phyloP scores from a whole-genome alignment of 2,888 invertebrate species.

The Eubasilissa splendida region DNA sequence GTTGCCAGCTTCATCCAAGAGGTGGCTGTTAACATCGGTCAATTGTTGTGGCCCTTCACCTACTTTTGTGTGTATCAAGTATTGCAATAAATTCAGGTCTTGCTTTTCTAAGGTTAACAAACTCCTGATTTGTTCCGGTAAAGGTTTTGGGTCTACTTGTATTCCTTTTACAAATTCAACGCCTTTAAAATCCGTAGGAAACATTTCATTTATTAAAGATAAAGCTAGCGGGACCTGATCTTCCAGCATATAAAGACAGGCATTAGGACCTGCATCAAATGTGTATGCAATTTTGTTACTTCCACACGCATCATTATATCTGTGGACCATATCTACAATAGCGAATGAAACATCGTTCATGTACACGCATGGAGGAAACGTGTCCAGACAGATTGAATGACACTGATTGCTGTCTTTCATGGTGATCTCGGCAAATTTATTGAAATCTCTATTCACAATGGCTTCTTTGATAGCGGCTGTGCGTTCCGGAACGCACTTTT shows the following conservation, averaged over 20 bases:
- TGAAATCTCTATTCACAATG: conserved; percentile 82
- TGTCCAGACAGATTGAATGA: conserved; percentile 94
- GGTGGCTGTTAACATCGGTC: conserved; percentile 66
- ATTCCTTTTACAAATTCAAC: conserved; percentile 75
- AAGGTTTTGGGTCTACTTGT: conserved; percentile 61
- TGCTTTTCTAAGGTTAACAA: conserved; percentile 66
- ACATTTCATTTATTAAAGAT: conserved; percentile 79
- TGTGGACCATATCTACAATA: conserved; percentile 86
- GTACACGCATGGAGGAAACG: conserved; percentile 94
- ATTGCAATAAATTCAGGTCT: conserved; percentile 78
- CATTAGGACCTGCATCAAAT: conserved; percentile 99
- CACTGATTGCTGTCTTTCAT: conserved; percentile 99
- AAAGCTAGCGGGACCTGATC: conserved; percentile 81
- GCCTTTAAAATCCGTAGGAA: conserved; percentile 74
- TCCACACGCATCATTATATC: conserved; percentile 82
- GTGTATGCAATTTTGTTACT: conserved; percentile 90
- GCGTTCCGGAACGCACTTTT: conserved; percentile 81
- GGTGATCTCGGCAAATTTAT: conserved; percentile 90
- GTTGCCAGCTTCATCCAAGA: conserved; percentile 69
- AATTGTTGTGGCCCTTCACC: conserved; percentile 80
- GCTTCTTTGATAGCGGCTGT: conserved; percentile 71
- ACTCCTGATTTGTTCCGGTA: conserved; percentile 60
- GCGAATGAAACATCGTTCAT: conserved; percentile 91
- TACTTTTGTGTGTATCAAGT: conserved; percentile 87
- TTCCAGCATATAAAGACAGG: conserved; percentile 88